These are phyloP conservation scores for Selenia dentaria DNA, from an alignment of 2,888 invertebrate genomes.

Conservation along the genomic window DNA sequence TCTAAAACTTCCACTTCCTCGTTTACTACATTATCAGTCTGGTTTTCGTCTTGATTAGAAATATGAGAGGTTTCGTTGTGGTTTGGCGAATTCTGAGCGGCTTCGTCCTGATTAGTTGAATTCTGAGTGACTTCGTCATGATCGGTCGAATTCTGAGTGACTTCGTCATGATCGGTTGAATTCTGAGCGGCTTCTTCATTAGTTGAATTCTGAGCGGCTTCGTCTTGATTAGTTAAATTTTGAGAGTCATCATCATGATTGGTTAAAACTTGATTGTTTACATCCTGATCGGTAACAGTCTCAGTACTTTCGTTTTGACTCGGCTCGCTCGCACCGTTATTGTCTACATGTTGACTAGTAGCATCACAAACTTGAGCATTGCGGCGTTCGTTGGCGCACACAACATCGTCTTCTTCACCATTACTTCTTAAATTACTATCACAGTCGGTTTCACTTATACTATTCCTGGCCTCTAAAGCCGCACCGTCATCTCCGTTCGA, in stretches of 20 bases:
- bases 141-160: conserved; percentile 2
- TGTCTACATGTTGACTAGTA: conserved; percentile 53
- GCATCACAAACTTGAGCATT: conserved; percentile 57
- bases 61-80: neutral
- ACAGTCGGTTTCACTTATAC: conserved; percentile 77
- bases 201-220: conserved; percentile 1
- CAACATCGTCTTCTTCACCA: conserved; percentile 78
- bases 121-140: neutral
- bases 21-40: neutral
- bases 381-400: conserved; percentile 63
- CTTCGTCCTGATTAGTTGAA: neutral
- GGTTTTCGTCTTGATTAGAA: neutral
- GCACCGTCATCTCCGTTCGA: conserved; percentile 7
- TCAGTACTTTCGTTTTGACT: neutral
- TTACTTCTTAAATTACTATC: conserved; percentile 77
- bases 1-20: conserved; percentile 27
- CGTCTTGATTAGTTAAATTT: conserved; percentile 1
- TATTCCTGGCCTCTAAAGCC: conserved; percentile 44
- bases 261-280: too few relatives aligned
- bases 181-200: neutral
- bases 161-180: conserved; percentile 1
- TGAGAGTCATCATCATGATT: too few relatives aligned
- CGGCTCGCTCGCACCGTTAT: conserved; percentile 20
- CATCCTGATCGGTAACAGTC: neutral
- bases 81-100: neutral